phyloP scores from a whole-genome alignment of 1,140 invertebrate genomes.

The Camponotus vicinus region DNA sequence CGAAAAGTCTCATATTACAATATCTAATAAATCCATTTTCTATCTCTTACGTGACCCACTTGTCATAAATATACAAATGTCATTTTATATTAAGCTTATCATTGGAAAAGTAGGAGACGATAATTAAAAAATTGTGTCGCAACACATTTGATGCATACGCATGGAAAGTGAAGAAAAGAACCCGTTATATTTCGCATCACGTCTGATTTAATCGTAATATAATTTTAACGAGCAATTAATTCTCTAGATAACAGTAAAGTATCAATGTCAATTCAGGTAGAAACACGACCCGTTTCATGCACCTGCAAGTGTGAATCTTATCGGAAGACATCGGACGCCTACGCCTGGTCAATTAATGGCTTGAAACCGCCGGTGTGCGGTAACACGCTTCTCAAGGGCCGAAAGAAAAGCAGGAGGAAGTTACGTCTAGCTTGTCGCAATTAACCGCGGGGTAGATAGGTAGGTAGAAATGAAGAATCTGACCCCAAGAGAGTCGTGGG shows the following conservation, averaged over 20 bases:
- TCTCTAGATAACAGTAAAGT: constrained; percentile 23
- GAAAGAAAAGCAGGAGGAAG: constrained; percentile 56
- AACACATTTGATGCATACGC: background rate
- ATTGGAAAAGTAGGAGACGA: constrained; percentile 19
- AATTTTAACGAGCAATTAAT: constrained; percentile 35
- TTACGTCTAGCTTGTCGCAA: constrained; percentile 45
- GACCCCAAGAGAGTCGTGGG: constrained; percentile 1
- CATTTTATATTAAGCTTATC: constrained; percentile 15
- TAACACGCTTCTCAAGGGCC: background rate
- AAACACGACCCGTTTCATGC: background rate
- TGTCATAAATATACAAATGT: background rate
- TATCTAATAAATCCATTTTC: background rate
- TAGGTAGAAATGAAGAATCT: constrained; percentile 43
- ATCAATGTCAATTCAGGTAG: background rate
- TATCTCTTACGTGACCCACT: background rate
- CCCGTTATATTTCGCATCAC: background rate
- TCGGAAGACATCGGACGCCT: constrained; percentile 23
- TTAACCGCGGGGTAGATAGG: constrained; percentile 37
- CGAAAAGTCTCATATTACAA: background rate
- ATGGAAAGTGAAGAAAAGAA: constrained; percentile 35
- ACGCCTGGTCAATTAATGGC: constrained; percentile 51
- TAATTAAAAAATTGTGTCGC: constrained; percentile 42
- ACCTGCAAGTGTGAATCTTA: constrained; percentile 5
- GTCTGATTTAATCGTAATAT: constrained; percentile 14
- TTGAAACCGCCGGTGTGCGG: background rate